Conservation (phyloP, 2,888 invertebrate genomes). For the Athetis lepigone region DNA sequence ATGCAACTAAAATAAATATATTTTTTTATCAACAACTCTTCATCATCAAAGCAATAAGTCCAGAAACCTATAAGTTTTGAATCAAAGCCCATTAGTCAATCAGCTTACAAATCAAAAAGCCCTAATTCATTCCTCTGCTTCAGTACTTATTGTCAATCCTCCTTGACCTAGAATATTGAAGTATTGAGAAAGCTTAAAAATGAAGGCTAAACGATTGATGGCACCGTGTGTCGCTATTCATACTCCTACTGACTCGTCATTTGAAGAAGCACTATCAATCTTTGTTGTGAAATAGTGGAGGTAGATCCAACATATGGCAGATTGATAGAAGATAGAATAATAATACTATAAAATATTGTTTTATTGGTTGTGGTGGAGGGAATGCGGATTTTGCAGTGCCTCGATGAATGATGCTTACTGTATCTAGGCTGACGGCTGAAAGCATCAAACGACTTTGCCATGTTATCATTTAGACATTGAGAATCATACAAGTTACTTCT, state of each 20-base stretch:
- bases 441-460: not conserved
- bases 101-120: constrained; percentile 28
- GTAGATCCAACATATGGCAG: constrained; percentile 50
- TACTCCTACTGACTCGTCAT: constrained; percentile 60
- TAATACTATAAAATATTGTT: not conserved
- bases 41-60: not conserved
- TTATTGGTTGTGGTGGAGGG: not conserved
- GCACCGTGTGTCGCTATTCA: constrained; percentile 52
- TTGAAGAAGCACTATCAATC: constrained; percentile 53
- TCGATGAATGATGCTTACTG: not conserved
- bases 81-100: constrained; percentile 35
- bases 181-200: constrained; percentile 57
- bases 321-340: constrained; percentile 18
- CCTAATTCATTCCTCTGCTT: constrained; percentile 39
- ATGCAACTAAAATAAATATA: too few species aligned
- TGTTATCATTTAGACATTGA: not conserved
- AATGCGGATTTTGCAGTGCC: not conserved
- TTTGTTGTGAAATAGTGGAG: constrained; percentile 50
- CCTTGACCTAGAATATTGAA: constrained; percentile 54
- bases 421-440: not conserved
- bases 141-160: constrained; percentile 40
- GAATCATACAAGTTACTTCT: too few species aligned
- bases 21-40: too few species aligned
- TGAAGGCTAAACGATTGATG: constrained; percentile 59
- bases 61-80: constrained; percentile 9